Percentiles rank a stretch among this genome's conserved stretches.
Conservation (phyloP, 1,140 invertebrate genomes). For the Cecropterus lyciades region DNA sequence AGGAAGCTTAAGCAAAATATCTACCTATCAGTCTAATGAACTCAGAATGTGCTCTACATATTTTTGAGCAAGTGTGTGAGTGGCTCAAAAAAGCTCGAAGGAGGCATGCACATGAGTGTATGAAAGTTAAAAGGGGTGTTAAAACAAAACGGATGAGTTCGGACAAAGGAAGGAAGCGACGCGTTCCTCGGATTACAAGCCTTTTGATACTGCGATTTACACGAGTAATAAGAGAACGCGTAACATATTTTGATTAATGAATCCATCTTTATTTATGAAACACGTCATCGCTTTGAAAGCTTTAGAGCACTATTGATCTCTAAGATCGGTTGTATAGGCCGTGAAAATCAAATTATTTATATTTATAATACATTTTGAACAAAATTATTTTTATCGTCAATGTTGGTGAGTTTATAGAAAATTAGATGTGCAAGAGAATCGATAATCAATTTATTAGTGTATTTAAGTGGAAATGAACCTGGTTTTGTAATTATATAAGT, state of each 20-base stretch:
- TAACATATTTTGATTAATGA: slow-evolving; percentile 81
- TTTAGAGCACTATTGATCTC: not conserved
- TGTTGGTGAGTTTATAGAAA: too few relatives aligned
- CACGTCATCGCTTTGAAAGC: not conserved
- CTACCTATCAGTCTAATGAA: not conserved
- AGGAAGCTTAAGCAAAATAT: too few relatives aligned
- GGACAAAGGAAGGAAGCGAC: slow-evolving; percentile 79
- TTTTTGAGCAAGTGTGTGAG: slow-evolving; percentile 39
- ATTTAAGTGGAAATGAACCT: too few relatives aligned
- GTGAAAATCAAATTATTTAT: too few relatives aligned
- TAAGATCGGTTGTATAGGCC: too few relatives aligned
- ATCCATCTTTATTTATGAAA: slow-evolving; percentile 60
- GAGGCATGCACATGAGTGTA: slow-evolving; percentile 74
- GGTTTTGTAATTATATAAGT: too few relatives aligned
- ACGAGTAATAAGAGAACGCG: slow-evolving; percentile 53
- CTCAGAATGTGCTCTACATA: not conserved
- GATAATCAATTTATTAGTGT: too few relatives aligned
- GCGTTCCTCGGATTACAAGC: slow-evolving; percentile 63
- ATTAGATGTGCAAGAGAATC: too few relatives aligned
- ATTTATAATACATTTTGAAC: too few relatives aligned
- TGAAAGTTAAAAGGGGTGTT: slow-evolving; percentile 81
- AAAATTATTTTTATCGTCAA: too few relatives aligned
- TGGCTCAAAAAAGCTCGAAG: slow-evolving; percentile 55
- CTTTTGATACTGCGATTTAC: slow-evolving; percentile 71
- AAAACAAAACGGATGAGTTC: slow-evolving; percentile 81